phyloP scores from a whole-genome alignment of 2,888 invertebrate genomes.

The Hedychridium roseum region DNA sequence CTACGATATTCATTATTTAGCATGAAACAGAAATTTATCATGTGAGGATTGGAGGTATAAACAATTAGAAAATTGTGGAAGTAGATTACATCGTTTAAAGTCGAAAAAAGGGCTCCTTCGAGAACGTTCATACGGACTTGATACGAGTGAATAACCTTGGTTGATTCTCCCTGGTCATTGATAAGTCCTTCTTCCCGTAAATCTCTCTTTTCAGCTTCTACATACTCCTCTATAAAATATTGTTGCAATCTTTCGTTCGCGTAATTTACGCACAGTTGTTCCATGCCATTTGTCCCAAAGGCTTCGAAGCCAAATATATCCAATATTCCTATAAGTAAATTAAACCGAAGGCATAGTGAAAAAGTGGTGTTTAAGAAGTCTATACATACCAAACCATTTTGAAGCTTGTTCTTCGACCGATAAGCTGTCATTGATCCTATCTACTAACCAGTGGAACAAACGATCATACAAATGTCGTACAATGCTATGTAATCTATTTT shows the following conservation, averaged over 20 bases:
- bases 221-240: slow-evolving; percentile 54
- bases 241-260: slow-evolving; percentile 58
- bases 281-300: slow-evolving; percentile 51
- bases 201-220: slow-evolving; percentile 45
- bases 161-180: slow-evolving; percentile 29
- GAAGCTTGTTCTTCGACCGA: slow-evolving; percentile 34
- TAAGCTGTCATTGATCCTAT: slow-evolving; percentile 44
- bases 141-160: slow-evolving; percentile 40
- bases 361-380: no score
- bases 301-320: slow-evolving; percentile 62
- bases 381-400: slow-evolving; percentile 52
- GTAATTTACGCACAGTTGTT: slow-evolving; percentile 58
- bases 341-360: no score
- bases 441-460: slow-evolving; percentile 59
- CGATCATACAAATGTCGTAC: slow-evolving; percentile 60
- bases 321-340: slow-evolving; percentile 57
- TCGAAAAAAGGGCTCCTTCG: slow-evolving; percentile 51
- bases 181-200: slow-evolving; percentile 52
- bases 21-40: background rate
- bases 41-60: background rate
- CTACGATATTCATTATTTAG: no score
- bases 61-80: background rate
- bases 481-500: slow-evolving; percentile 57
- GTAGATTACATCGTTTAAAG: slow-evolving; percentile 54
- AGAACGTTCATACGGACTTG: slow-evolving; percentile 50